phyloP scores from a whole-genome alignment of 2,113 vertebrate genomes.

The Cavia porcellus region DNA sequence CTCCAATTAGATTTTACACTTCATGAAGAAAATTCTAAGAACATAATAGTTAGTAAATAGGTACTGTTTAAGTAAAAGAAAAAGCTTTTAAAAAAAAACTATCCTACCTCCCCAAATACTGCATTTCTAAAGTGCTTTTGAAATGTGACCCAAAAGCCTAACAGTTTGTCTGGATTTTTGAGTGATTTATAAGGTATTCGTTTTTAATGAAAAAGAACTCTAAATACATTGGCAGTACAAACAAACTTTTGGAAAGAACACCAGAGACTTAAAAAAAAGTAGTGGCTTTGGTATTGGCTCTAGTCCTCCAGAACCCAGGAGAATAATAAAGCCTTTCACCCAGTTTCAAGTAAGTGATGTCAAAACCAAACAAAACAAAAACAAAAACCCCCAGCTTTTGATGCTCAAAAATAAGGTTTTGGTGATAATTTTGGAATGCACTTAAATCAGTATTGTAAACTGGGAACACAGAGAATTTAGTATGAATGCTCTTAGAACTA shows the following conservation, averaged over 20 bases:
- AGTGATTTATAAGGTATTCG: slow-evolving; percentile 58
- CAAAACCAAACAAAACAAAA: neutral
- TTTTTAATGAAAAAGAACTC: slow-evolving; percentile 60
- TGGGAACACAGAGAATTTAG: neutral
- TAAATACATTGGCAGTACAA: slow-evolving; percentile 62
- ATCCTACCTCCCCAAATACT: slow-evolving; percentile 29
- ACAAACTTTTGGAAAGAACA: slow-evolving; percentile 60
- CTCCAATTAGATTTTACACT: slow-evolving; percentile 51
- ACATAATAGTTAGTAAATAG: slow-evolving; percentile 51
- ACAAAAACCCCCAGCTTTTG: neutral
- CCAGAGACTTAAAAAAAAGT: slow-evolving; percentile 56
- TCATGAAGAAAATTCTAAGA: slow-evolving; percentile 49
- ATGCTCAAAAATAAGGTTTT: neutral
- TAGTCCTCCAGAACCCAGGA: slow-evolving; percentile 45
- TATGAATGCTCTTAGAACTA: neutral
- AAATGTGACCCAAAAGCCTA: slow-evolving; percentile 56
- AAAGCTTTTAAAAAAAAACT: slow-evolving; percentile 56
- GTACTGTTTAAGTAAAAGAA: slow-evolving; percentile 22
- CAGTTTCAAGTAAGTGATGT: slow-evolving; percentile 45
- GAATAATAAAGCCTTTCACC: slow-evolving; percentile 64
- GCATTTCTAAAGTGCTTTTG: slow-evolving; percentile 58
- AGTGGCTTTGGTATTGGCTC: slow-evolving; percentile 49
- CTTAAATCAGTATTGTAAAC: neutral
- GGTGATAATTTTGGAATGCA: neutral
- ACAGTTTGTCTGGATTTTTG: slow-evolving; percentile 42